These are phyloP conservation scores for Notolabrus celidotus DNA, from an alignment of 2,797 vertebrate genomes.

Conservation along the genomic window DNA sequence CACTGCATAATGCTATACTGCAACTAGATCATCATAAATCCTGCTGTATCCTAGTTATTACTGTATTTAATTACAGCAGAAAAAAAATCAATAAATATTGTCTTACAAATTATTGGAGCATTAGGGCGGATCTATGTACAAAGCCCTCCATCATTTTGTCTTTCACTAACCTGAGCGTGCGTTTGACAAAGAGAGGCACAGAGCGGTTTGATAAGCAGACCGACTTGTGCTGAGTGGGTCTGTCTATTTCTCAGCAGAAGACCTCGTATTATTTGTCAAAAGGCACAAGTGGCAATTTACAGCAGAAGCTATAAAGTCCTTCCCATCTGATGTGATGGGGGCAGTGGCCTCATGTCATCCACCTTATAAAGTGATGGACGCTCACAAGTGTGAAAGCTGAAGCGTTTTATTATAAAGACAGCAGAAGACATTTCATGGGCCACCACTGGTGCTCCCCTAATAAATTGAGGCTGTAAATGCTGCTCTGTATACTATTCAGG, in stretches of 20 bases:
- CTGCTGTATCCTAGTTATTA: conserved; percentile 34
- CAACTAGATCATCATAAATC: conserved; percentile 67
- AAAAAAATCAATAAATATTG: conserved; percentile 63
- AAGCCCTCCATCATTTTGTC: conserved; percentile 16
- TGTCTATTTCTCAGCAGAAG: conserved; percentile 37
- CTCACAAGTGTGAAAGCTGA: conserved; percentile 61
- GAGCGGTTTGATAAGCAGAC: background rate
- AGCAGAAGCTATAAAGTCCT: conserved; percentile 54
- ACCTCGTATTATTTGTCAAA: conserved; percentile 57
- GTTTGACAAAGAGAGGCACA: conserved; percentile 7
- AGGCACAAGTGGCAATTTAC: conserved; percentile 57
- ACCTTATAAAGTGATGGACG: conserved; percentile 64
- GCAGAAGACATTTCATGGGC: conserved; percentile 64
- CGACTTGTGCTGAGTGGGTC: conserved; percentile 15
- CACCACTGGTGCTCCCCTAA: conserved; percentile 48
- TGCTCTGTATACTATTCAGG: conserved; percentile 19
- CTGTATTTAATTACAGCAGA: conserved; percentile 68
- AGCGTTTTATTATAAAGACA: conserved; percentile 83
- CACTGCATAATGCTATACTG: conserved; percentile 58
- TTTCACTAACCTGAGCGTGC: conserved; percentile 6
- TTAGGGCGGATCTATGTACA: conserved; percentile 51
- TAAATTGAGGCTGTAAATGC: conserved; percentile 60
- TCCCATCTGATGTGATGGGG: conserved; percentile 42
- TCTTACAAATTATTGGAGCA: conserved; percentile 55
- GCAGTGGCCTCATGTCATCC: conserved; percentile 50